Evolutionary conservation across 2,888 invertebrate genomes (phyloP), one percentile per base, ranked within the genome.

Genomic region (Vandiemenella viatica): DNA sequence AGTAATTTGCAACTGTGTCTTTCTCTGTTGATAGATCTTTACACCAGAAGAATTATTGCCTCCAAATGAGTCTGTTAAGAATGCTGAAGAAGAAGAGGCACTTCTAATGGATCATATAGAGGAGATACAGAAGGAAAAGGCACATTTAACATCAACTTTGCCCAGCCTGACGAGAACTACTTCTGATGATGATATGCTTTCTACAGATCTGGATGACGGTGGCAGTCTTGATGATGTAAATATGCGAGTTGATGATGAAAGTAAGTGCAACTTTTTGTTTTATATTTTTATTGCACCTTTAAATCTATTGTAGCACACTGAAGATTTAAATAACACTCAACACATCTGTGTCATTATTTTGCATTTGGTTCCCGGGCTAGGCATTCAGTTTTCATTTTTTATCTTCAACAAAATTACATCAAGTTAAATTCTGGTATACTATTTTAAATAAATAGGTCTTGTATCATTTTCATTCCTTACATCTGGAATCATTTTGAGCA

Each of bases 101-200:
- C 68, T 83, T 53, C 73, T 86, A 17, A 79, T 81, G 51, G 82
- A 79, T 5, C 84, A 85, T 65, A 83, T 86, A 54, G 77, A 83
- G 64, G 85, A 84, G 65, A 83, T 86, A 54, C 76, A 82, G 63
- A 83, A 83, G 65, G 86, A 87, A 64, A 87, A 86, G 66, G 84
- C 80, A 53, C 74, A 83, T 51, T 69, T 89, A 55, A 86, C 88
- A 21, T 80, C 81, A 46, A 80, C 83, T 52, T 70, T 89, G 60
- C 87, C 87, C 26, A 82, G 83, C 54, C 73, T 88, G 52, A 83
- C 85, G 53, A 79, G 87, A 58, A 81, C 87, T 38, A 84, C 84
- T 43, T 88, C 88, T 1, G 90, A 91, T 65, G 91, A 91, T 65
- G 91, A 91, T 67, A 72, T 90, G 63, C 70, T 90, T 44, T 61